phyloP scores from a whole-genome alignment of 1,140 invertebrate genomes.

The Drosophila sp. region DNA sequence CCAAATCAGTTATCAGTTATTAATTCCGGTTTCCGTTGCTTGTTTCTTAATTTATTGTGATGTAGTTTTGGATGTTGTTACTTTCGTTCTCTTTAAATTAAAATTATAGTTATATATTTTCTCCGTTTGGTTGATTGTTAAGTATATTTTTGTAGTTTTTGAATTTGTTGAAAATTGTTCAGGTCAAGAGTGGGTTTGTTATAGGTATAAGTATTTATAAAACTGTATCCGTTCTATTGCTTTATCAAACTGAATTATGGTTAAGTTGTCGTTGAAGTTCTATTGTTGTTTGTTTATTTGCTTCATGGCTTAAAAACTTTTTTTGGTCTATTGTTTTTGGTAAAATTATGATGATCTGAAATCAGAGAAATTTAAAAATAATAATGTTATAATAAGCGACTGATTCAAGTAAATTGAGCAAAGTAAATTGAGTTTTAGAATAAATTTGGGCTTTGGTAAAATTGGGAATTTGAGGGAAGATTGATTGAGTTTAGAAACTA shows the following conservation, averaged over 20 bases:
- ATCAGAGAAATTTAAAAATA: conserved; percentile 39
- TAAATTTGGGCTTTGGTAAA: background rate
- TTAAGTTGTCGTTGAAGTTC: conserved; percentile 48
- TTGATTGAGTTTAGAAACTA: background rate
- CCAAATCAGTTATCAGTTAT: conserved; percentile 22
- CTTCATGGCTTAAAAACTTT: conserved; percentile 57
- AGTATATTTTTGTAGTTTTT: conserved; percentile 38
- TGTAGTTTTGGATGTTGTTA: conserved; percentile 12
- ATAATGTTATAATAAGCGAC: conserved; percentile 28
- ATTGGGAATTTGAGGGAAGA: background rate
- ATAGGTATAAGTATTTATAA: conserved; percentile 20
- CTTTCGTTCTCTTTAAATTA: conserved; percentile 29
- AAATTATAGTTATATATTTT: conserved; percentile 6
- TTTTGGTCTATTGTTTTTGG: conserved; percentile 79
- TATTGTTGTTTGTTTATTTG: conserved; percentile 56
- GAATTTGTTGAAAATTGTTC: conserved; percentile 22
- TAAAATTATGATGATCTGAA: conserved; percentile 84
- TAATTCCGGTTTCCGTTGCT: conserved; percentile 10
- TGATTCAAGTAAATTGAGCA: background rate
- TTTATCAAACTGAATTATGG: conserved; percentile 71
- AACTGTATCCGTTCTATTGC: conserved; percentile 76
- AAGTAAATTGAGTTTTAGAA: background rate
- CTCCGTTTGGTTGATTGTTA: conserved; percentile 27
- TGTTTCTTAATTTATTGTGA: background rate
- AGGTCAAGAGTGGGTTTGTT: conserved; percentile 42